A percentile compares a stretch with the other conserved stretches of the same genome.
Evolutionary conservation across 2,113 vertebrate genomes (phyloP).

Genomic region (Ibidorhyncha struthersii): DNA sequence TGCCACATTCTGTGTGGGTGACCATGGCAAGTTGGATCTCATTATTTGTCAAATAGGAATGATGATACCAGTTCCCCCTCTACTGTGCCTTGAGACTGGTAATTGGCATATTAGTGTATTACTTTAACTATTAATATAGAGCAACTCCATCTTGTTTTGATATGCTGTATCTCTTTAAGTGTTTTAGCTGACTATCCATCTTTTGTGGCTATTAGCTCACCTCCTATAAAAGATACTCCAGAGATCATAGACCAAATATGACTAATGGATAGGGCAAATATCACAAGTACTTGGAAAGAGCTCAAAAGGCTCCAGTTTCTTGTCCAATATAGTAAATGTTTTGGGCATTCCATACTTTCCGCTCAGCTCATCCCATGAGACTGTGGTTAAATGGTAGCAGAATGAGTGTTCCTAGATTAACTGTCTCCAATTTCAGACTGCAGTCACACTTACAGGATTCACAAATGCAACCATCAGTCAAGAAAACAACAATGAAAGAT

Average conservation of each 20-base stretch:
- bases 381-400: not conserved
- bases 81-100: not conserved
- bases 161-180: not conserved
- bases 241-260: slow-evolving; percentile 13
- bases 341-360: slow-evolving; percentile 14
- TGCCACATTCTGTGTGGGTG: accelerated
- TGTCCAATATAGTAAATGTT: not conserved
- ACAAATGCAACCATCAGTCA: not conserved
- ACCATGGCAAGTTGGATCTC: not conserved
- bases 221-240: not conserved
- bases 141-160: not conserved
- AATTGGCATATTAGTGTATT: not conserved
- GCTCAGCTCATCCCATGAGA: not conserved
- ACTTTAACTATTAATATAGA: not conserved
- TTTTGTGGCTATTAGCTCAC: not conserved
- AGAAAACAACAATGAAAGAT: not conserved
- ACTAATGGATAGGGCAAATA: slow-evolving; percentile 36
- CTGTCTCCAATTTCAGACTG: not conserved
- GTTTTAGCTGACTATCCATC: not conserved
- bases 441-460: not conserved
- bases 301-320: slow-evolving; percentile 3
- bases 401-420: slow-evolving; percentile 26
- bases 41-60: not conserved
- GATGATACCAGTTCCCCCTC: not conserved
- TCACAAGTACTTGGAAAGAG: slow-evolving; percentile 29